Evolutionary conservation across 2,113 vertebrate species (phyloP), one percentile per base, ranked within the genome.

Genomic region (Haliaeetus leucogaster): DNA sequence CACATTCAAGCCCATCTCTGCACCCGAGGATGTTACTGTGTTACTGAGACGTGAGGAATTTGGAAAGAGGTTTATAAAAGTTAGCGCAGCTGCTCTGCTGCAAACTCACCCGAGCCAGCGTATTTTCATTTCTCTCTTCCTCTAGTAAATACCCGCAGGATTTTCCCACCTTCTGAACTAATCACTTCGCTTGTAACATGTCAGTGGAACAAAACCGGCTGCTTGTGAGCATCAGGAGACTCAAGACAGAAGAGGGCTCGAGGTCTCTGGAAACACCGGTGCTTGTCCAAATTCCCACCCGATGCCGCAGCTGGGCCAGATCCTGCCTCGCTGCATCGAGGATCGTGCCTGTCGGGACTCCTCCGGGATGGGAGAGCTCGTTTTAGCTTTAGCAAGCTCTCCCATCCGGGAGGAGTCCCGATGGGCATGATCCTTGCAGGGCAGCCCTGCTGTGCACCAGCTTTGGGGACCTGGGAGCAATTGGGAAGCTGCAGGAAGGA

Each of bases 301-400:
- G 1, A 1, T 11, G 36, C 4, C n/a, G 0, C 2, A 10, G 14
- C 52, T 48, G 71, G 23, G 66, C 11, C 4, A 3, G 48, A 63
- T 58, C 76, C 50, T 36, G n/a, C 27, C 43, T 83, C 4, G 0
- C 32, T 50, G 26, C 40, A 36, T 53, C 0, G 3, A 12, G 29
- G 58, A n/a, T n/a, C 0, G 0, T 20, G 18, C 20, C 7, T 0
- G 0, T 14, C 4, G 5, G 59, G 58, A 67, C 1, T 11, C 16
- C 38, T 47, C 32, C 7, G 11, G 26, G 21, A 1, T 29, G 36
- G 48, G n/a, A 50, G 30, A 83, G 50, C 26, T 52, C 9, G 2
- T 21, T 71, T 11, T 10, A 36, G 53, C 11, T 50, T 25, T 25
- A 50, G 48, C 48, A 4, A 32, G 8, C 14, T 55, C 17, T 50